Base-by-base conservation (phyloP, 2,113 vertebrate species). In the Dicrurus megarhynchus region DNA sequence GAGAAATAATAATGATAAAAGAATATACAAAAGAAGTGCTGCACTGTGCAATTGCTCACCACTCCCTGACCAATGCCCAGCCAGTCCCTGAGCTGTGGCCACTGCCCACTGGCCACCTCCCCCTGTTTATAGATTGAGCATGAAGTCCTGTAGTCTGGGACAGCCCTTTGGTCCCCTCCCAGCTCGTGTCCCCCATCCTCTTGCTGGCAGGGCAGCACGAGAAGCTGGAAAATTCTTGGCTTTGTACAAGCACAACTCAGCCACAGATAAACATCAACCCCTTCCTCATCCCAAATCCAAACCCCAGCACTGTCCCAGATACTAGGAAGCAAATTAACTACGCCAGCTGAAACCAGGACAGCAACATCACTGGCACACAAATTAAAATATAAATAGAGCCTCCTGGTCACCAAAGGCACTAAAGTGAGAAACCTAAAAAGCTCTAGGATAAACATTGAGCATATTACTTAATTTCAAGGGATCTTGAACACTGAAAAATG, bases 141-240 rank as follows among this genome's bases (percentile, higher is more conserved):
- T 22, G 10, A 14, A 10, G 11, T 11, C 5, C 39, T 5, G 0
- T 0, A 9, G 28, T 10, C 21, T 61, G 70, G 39, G n/a, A 14
- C 39, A 82, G 46, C 24, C 23, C n/a, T 60, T 11, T 8, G 39
- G 28, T 59, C 46, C 28, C 23, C 52, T 52, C 39, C 23, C 50
- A 80, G 22, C 4, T 16, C 15, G 35, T 64, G 44, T 27, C 23
- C 19, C 59, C 7, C 52, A 5, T 7, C 37, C 60, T n/a, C 39
- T 60, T 1, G 0, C 28, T 83, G 78, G 9, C 46, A 26, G 39
- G 11, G 32, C 64, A 82, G 20, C 0, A 0, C 1, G 16, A 82
- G 53, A 21, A 53, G 39, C 9, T 53, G 61, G 30, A 32, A 41
- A 27, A 21, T 61, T 30, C 39, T 39, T 53, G n/a, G 22, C 2